A percentile compares a stretch with the other conserved stretches of the same genome.
Evolutionary conservation across 92 coral and sea anemone genomes (phyloP).

Genomic region (Umimayanthus chanpuru): DNA sequence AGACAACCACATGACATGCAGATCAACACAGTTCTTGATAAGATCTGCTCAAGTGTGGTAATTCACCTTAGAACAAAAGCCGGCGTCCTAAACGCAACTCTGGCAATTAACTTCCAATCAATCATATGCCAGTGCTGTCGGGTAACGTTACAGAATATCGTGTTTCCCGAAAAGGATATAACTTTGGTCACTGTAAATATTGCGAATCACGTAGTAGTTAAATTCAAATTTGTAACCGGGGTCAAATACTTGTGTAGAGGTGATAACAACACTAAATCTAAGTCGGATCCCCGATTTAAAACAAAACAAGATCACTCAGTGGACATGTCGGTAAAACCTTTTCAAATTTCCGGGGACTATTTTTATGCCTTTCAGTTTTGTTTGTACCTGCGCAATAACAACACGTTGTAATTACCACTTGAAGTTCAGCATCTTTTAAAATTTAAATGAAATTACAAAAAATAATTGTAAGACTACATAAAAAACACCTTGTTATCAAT

Average conservation of each 20-base stretch:
- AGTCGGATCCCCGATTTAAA: not conserved
- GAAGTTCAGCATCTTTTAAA: not conserved
- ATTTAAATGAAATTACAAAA: not conserved
- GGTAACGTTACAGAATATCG: not conserved
- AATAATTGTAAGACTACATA: not conserved
- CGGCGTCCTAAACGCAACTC: not conserved
- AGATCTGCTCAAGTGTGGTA: conserved; percentile 9
- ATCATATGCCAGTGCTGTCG: not conserved
- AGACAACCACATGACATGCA: conserved; percentile 4
- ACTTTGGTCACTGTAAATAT: not conserved
- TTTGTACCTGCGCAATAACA: not conserved
- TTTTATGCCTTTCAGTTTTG: not conserved
- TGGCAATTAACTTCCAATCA: conserved; percentile 29
- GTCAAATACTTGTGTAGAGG: not conserved
- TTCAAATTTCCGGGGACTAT: conserved; percentile 14
- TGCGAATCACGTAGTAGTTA: not conserved
- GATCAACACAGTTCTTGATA: conserved; percentile 33
- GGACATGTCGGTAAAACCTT: not conserved
- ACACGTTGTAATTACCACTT: not conserved
- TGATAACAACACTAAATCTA: not conserved
- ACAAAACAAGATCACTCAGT: not conserved
- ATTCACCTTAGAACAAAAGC: conserved; percentile 21
- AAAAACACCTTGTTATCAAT: not conserved
- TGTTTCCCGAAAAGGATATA: not conserved
- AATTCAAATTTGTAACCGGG: not conserved